Evolutionary conservation across 1,140 invertebrate species (phyloP).

Genomic region (Tribolium castaneum): DNA sequence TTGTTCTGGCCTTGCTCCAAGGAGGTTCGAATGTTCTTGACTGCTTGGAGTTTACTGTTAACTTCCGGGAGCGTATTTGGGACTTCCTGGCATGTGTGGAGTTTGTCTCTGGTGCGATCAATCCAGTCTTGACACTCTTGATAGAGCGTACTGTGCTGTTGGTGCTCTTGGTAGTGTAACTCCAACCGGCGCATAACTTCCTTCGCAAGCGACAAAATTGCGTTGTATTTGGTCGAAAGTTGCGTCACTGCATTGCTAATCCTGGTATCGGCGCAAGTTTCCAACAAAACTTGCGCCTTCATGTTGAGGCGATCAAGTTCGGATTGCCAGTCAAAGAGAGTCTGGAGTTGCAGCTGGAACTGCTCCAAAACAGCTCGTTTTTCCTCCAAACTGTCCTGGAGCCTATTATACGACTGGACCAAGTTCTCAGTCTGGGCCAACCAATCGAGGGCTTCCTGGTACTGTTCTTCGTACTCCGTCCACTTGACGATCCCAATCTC

Average conservation of each 20-base stretch:
- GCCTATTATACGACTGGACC: slow-evolving; percentile 90
- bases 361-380: slow-evolving; percentile 91
- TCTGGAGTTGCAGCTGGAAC: slow-evolving; percentile 91
- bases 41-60: slow-evolving; percentile 83
- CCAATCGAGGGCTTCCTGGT: slow-evolving; percentile 89
- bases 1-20: slow-evolving; percentile 93
- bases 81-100: slow-evolving; percentile 80
- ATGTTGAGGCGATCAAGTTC: slow-evolving; percentile 92
- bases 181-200: slow-evolving; percentile 92
- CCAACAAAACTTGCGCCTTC: slow-evolving; percentile 87
- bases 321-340: slow-evolving; percentile 93
- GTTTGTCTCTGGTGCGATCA: slow-evolving; percentile 85
- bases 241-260: slow-evolving; percentile 95
- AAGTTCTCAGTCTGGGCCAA: slow-evolving; percentile 86
- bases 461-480: slow-evolving; percentile 96
- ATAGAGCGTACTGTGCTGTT: slow-evolving; percentile 88
- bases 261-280: slow-evolving; percentile 92
- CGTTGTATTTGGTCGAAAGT: slow-evolving; percentile 93
- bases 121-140: slow-evolving; percentile 94
- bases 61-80: slow-evolving; percentile 83
- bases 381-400: slow-evolving; percentile 88
- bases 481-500: slow-evolving; percentile 93
- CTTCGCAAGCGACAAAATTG: slow-evolving; percentile 89
- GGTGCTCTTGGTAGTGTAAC: slow-evolving; percentile 91
- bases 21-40: slow-evolving; percentile 85